Conservation (phyloP, 2,797 vertebrate species). For the Acanthiza pusilla region DNA sequence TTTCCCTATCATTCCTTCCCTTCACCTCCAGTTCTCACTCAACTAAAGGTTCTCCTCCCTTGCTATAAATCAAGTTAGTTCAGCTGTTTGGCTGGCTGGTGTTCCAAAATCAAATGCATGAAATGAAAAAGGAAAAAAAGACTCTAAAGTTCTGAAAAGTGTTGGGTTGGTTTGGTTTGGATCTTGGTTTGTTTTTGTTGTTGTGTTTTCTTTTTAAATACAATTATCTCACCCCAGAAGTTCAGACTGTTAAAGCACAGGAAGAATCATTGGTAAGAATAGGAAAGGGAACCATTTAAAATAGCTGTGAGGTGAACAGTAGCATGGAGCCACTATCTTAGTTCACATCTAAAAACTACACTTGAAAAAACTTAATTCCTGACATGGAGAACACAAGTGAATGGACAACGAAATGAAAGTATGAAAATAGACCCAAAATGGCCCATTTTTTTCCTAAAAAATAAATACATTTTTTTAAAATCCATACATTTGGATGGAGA, state of each 20-base stretch:
- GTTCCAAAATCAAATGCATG: neutral
- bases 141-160: neutral
- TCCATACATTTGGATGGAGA: neutral
- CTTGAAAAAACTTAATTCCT: neutral
- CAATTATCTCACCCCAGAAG: neutral
- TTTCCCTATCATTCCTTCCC: neutral
- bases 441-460: neutral
- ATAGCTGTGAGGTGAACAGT: neutral
- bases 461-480: rapidly evolving
- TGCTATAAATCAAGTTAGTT: neutral
- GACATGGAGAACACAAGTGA: neutral
- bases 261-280: neutral
- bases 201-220: neutral
- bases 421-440: neutral
- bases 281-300: neutral
- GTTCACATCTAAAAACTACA: neutral
- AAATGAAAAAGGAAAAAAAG: neutral
- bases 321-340: neutral
- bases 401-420: neutral
- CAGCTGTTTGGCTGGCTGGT: neutral
- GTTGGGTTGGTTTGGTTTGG: neutral
- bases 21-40: constrained; percentile 6
- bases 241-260: neutral
- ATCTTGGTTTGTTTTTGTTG: neutral
- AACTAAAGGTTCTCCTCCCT: neutral